phyloP scores from a whole-genome alignment of 2,113 vertebrate genomes.

The Hyla sarda region DNA sequence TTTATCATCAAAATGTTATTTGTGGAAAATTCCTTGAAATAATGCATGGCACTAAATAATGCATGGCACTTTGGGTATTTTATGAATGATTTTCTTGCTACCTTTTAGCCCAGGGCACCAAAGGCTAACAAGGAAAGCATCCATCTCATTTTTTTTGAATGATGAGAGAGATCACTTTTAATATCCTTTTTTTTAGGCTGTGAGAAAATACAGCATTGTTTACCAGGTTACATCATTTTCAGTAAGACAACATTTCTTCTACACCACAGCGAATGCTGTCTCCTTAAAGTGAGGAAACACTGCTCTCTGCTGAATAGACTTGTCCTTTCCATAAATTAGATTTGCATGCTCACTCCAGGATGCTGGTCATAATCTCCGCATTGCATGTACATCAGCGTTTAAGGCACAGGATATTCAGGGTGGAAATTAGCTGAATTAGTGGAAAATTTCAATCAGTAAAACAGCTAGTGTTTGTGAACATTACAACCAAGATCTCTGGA shows the following conservation, averaged over 20 bases:
- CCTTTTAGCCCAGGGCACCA: too few relatives aligned
- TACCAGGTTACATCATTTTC: neutral
- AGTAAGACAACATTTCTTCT: neutral
- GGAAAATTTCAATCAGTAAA: neutral
- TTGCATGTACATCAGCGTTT: conserved; percentile 1
- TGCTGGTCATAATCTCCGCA: conserved; percentile 6
- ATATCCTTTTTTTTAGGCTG: neutral
- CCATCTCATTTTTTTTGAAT: neutral
- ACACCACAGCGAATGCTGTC: neutral
- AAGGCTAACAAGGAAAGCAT: neutral
- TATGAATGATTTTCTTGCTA: too few relatives aligned
- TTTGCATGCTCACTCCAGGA: conserved; percentile 3
- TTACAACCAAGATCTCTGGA: conserved; percentile 28
- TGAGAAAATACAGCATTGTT: neutral
- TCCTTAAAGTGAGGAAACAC: conserved; percentile 38
- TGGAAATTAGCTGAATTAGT: conserved; percentile 38
- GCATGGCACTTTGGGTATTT: too few relatives aligned
- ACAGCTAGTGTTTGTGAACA: neutral
- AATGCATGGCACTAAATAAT: too few relatives aligned
- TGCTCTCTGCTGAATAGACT: conserved; percentile 44
- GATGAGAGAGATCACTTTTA: neutral
- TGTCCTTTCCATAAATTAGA: conserved; percentile 3
- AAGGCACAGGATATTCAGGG: neutral
- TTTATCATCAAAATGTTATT: too few relatives aligned
- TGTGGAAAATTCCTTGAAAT: too few relatives aligned